Percentiles rank a stretch among this genome's conserved stretches.
phyloP scores from a whole-genome alignment of 1,140 invertebrate species.

The Acromyrmex echinatior region DNA sequence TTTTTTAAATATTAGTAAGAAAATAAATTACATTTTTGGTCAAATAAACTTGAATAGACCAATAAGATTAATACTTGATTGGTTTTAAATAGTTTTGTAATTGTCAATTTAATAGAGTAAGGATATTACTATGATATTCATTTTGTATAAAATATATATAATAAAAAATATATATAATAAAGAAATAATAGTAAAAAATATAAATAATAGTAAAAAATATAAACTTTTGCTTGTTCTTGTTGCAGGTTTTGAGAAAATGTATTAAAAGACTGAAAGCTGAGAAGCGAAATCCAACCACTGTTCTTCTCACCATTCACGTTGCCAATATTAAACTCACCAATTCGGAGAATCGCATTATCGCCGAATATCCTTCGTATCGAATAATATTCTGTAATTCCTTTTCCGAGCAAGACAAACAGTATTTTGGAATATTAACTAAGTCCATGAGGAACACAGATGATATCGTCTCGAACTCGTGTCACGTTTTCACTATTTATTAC shows the following conservation, averaged over 20 bases:
- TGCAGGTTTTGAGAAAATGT: slow-evolving; percentile 91
- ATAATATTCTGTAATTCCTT: slow-evolving; percentile 96
- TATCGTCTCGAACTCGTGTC: slow-evolving; percentile 95
- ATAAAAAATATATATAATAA: not conserved
- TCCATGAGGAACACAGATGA: slow-evolving; percentile 88
- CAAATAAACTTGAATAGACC: too few species aligned
- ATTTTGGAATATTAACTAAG: slow-evolving; percentile 96
- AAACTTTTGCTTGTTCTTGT: slow-evolving; percentile 34
- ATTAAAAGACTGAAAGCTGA: slow-evolving; percentile 96
- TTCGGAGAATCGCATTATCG: slow-evolving; percentile 89
- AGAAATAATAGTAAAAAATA: not conserved
- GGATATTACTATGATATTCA: not conserved
- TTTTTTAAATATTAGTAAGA: too few species aligned
- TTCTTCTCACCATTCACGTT: slow-evolving; percentile 94
- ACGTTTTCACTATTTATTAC: slow-evolving; percentile 97
- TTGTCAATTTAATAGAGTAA: not conserved
- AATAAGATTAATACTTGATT: not conserved
- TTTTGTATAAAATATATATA: not conserved
- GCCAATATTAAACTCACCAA: slow-evolving; percentile 93
- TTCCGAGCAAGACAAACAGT: slow-evolving; percentile 95
- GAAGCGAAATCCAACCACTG: slow-evolving; percentile 94
- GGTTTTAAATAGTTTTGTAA: not conserved
- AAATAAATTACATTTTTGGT: too few species aligned
- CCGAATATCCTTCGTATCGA: slow-evolving; percentile 94
- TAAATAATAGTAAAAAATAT: not conserved